Evolutionary conservation across 2,888 invertebrate genomes (phyloP), one percentile per base, ranked within the genome.

Genomic region (Yponomeuta malinellus): DNA sequence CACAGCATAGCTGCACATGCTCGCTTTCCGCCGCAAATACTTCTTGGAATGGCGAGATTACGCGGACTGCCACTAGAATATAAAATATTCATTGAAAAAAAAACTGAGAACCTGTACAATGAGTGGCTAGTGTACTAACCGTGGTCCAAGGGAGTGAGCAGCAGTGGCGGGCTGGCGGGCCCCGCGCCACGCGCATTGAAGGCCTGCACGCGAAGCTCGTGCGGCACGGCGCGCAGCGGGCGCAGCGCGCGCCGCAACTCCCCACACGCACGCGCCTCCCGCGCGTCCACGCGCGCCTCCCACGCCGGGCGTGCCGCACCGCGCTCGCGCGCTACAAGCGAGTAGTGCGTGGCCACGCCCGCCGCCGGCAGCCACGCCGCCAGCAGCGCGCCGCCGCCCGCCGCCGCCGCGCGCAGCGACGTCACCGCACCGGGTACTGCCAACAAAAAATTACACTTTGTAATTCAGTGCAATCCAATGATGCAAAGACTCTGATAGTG

Each of bases 121-220:
- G 5, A 37, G 37, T 43, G 8, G 43, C 43, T 1, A 8, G 43
- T 43, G 9, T 8, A 43, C 6, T 43, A 8, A 43, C 43, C 43
- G 43, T 43, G 43, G 43, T 43, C 43, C 0, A 5, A 43, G 63
- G 95, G 43, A 5, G 43, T 43, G 43, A 43, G 43, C 43, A 43
- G 43, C 76, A 94, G 93, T 10, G 94, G 93, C 0, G 94, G 93
- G 69, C 96, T 96, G 74, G 94, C 93, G 0, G 97, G 96, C 0
- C 97, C 96, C 64, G 95, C 93, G 15, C 97, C 97, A 69, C 96
- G 95, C 74, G 95, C 94, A 86, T 97, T 97, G 83, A 95, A 95
- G 4, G 97, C 97, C 76, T 96, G 94, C 71, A 97, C 94, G 29
- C 94, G 92, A 48, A 98, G 93, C 73, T 95, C 95, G 75, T 96